A percentile compares a stretch with the other conserved stretches of the same genome.
These are phyloP conservation scores for Ernsta delagoae DNA, from an alignment of 2,888 invertebrate species.

Conservation along the genomic window DNA sequence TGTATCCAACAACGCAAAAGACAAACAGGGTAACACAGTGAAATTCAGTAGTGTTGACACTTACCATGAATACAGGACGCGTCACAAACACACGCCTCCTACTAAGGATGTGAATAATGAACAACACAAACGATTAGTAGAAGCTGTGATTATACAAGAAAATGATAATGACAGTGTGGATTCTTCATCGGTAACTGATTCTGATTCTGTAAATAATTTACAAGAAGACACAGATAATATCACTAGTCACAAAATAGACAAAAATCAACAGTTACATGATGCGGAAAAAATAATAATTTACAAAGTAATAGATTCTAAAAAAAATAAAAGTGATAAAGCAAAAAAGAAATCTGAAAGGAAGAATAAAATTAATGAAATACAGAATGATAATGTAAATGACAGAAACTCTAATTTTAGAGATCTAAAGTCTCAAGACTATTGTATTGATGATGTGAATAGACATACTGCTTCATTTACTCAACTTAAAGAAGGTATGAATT, in stretches of 20 bases:
- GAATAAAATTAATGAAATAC: too few relatives aligned
- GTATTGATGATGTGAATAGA: slow-evolving; percentile 18
- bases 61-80: slow-evolving; percentile 76
- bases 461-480: slow-evolving; percentile 26
- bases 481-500: slow-evolving; percentile 40
- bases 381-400: too few relatives aligned
- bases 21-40: slow-evolving; percentile 62
- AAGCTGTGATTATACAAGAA: too few relatives aligned
- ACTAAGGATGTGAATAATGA: slow-evolving; percentile 49
- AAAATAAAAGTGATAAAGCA: too few relatives aligned
- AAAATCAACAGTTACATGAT: slow-evolving; percentile 54
- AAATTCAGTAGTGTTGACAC: slow-evolving; percentile 73
- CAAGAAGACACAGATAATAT: slow-evolving; percentile 42
- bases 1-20: slow-evolving; percentile 60
- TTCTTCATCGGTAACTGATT: slow-evolving; percentile 57
- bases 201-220: slow-evolving; percentile 60
- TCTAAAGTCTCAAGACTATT: slow-evolving; percentile 28
- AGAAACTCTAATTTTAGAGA: neutral
- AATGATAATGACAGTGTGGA: slow-evolving; percentile 54
- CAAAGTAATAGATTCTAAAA: slow-evolving; percentile 60
- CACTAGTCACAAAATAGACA: slow-evolving; percentile 41
- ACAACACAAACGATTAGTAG: too few relatives aligned
- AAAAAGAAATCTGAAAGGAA: too few relatives aligned
- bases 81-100: slow-evolving; percentile 77
- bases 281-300: slow-evolving; percentile 75